phyloP scores from a whole-genome alignment of 35 echinoderm and acorn worm genomes.

The Amphiura filiformis region DNA sequence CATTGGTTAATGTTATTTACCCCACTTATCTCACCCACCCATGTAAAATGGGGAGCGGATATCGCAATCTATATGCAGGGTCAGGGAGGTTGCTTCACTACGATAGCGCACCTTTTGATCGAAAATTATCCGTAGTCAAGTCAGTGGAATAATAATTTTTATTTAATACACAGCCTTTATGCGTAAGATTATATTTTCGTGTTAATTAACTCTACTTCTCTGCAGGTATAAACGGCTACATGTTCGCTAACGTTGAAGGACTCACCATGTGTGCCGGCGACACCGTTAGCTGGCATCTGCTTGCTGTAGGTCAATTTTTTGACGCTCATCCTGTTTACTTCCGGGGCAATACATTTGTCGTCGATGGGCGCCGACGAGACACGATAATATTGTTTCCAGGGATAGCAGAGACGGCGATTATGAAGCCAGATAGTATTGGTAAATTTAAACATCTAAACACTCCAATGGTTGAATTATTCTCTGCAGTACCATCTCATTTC shows the following conservation, averaged over 20 bases:
- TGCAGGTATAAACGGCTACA: neutral
- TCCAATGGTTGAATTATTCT: too few species aligned
- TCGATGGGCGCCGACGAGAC: constrained; percentile 1
- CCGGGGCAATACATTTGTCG: constrained; percentile 37
- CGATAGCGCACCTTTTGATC: too few species aligned
- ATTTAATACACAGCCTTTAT: neutral
- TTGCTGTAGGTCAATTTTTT: constrained; percentile 49
- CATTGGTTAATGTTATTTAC: neutral
- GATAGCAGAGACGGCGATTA: neutral
- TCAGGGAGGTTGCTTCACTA: too few species aligned
- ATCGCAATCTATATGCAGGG: neutral
- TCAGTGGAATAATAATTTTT: neutral
- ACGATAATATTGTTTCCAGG: neutral
- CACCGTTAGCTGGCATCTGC: constrained; percentile 66
- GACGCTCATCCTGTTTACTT: constrained; percentile 71
- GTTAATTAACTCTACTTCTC: neutral
- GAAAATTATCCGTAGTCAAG: too few species aligned
- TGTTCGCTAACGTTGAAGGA: neutral
- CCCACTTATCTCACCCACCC: neutral
- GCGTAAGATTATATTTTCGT: neutral
- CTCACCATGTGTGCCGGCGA: constrained; percentile 6
- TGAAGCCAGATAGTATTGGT: neutral
- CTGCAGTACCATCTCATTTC: too few species aligned
- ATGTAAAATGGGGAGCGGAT: neutral
- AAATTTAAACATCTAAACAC: too few species aligned